Evolutionary conservation across 2,113 vertebrate species (phyloP).

Genomic region (Odocoileus hemionus): DNA sequence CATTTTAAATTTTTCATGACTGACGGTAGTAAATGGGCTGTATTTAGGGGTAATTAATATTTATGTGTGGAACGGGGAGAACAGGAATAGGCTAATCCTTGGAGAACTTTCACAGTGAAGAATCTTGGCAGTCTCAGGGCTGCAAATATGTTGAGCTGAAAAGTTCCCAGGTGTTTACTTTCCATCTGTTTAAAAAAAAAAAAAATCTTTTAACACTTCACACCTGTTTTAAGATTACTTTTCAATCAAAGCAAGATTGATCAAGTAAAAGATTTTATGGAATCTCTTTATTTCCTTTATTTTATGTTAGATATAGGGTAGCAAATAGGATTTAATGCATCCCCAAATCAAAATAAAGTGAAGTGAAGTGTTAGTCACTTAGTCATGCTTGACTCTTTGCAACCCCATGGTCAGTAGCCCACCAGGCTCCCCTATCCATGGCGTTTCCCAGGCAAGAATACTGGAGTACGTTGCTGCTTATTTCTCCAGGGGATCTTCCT

Average conservation of each 20-base stretch:
- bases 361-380: not conserved
- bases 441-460: not conserved
- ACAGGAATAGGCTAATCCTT: constrained; percentile 35
- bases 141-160: not conserved
- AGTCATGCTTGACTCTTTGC: not conserved
- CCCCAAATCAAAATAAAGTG: not conserved
- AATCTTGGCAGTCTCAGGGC: not conserved
- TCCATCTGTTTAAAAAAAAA: not conserved
- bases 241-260: constrained; percentile 18
- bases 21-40: constrained; percentile 48
- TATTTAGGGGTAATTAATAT: constrained; percentile 53
- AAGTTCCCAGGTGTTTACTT: not conserved
- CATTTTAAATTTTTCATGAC: constrained; percentile 60
- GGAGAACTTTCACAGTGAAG: not conserved
- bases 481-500: not conserved
- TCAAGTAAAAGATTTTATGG: not conserved
- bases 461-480: not conserved
- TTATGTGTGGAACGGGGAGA: constrained; percentile 28
- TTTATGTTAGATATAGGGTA: not conserved
- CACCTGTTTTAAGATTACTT: not conserved
- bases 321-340: not conserved
- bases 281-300: not conserved
- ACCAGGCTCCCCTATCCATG: not conserved
- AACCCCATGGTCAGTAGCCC: not conserved
- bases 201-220: not conserved